phyloP scores from a whole-genome alignment of 2,113 vertebrate genomes.

The Phylloscopus trochilus region DNA sequence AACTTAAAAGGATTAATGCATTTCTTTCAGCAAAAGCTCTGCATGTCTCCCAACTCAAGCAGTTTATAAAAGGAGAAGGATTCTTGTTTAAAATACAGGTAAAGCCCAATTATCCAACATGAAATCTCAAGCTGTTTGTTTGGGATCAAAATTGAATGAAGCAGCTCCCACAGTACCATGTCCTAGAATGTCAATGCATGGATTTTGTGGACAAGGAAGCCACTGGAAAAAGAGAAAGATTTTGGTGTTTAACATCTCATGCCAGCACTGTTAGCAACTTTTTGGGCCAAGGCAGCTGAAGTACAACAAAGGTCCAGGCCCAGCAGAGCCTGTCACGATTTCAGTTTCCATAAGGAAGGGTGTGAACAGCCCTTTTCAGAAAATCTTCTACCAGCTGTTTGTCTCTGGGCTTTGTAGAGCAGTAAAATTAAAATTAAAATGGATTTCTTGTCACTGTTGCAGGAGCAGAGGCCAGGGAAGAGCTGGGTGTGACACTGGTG shows the following conservation, averaged over 20 bases:
- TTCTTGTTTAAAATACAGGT: constrained; percentile 55
- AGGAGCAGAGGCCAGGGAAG: not conserved
- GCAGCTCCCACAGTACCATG: not conserved
- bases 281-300: not conserved
- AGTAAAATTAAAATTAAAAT: not conserved
- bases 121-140: constrained; percentile 48
- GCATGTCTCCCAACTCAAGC: constrained; percentile 43
- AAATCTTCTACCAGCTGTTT: not conserved
- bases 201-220: not conserved
- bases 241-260: not conserved
- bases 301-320: not conserved
- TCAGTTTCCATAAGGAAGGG: not conserved
- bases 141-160: not conserved
- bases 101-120: constrained; percentile 34
- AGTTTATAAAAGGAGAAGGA: constrained; percentile 37
- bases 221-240: not conserved
- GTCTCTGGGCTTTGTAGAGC: not conserved
- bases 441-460: not conserved
- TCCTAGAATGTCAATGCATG: not conserved
- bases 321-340: not conserved
- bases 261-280: not conserved
- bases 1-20: constrained; percentile 59
- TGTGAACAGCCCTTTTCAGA: not conserved
- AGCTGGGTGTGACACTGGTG: not conserved
- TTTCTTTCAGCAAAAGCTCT: constrained; percentile 57